These are phyloP conservation scores for Pseudococcus viburni DNA, from an alignment of 2,888 invertebrate genomes.

Conservation along the genomic window DNA sequence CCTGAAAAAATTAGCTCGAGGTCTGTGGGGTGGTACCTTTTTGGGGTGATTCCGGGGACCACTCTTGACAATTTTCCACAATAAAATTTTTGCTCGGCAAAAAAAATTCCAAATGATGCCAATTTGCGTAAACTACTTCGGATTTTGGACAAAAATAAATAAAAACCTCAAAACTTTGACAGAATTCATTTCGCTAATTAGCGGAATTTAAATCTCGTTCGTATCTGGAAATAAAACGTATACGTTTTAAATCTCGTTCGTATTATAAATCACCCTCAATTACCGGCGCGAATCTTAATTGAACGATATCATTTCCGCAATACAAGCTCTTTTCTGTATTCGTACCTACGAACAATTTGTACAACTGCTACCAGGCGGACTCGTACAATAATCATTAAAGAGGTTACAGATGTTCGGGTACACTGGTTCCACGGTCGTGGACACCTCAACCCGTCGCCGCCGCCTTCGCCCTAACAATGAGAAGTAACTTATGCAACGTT, in stretches of 20 bases:
- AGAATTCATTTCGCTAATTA: neutral
- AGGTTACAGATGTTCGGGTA: conserved; percentile 38
- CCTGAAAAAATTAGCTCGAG: too few species aligned
- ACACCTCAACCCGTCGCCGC: neutral
- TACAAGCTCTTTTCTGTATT: neutral
- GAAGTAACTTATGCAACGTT: neutral
- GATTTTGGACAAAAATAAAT: too few species aligned
- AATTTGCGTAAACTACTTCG: too few species aligned
- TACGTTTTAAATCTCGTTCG: neutral
- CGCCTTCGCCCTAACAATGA: neutral
- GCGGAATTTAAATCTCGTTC: neutral
- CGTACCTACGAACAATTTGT: conserved; percentile 21
- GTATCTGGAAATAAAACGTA: neutral
- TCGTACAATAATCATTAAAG: conserved; percentile 36
- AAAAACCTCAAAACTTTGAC: conserved; percentile 21
- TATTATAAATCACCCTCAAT: neutral
- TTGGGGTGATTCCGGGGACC: too few species aligned
- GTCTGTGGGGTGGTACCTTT: too few species aligned
- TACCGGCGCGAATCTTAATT: conserved; percentile 4
- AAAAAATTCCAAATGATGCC: too few species aligned
- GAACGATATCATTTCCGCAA: conserved; percentile 41
- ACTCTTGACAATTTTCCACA: too few species aligned
- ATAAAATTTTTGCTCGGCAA: too few species aligned
- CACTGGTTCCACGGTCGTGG: neutral
- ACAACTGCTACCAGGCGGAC: neutral